Conservation (phyloP, 2,797 vertebrate species). For the Crypturellus tataupa region DNA sequence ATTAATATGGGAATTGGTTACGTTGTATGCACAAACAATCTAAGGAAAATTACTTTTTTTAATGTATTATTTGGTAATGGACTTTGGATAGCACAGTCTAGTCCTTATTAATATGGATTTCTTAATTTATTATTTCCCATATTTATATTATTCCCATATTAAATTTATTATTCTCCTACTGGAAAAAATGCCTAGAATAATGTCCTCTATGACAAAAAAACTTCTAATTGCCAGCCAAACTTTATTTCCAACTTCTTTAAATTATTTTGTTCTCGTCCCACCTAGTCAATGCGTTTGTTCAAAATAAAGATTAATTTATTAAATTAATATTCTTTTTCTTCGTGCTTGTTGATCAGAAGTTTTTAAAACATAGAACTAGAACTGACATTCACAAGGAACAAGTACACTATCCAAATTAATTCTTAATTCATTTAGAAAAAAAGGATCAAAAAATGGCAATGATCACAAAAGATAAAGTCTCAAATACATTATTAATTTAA, state of each 20-base stretch:
- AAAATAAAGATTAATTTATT: neutral
- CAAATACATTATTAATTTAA: neutral
- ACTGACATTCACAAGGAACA: neutral
- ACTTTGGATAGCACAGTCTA: neutral
- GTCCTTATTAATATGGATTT: neutral
- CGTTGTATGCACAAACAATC: neutral
- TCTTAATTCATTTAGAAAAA: neutral
- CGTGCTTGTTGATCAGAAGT: neutral
- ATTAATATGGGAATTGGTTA: neutral
- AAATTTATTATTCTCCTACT: neutral
- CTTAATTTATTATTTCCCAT: neutral
- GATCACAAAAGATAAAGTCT: neutral
- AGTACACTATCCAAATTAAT: neutral
- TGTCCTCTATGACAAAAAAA: neutral
- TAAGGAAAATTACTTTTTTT: neutral
- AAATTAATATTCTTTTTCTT: neutral
- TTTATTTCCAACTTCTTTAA: neutral
- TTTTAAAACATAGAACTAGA: neutral
- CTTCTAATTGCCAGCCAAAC: neutral
- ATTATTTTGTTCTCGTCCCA: neutral
- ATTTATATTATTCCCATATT: too few relatives aligned
- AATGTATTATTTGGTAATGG: neutral
- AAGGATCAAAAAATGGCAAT: neutral
- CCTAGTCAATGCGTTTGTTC: neutral
- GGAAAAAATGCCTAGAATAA: neutral